phyloP scores from a whole-genome alignment of 2,113 vertebrate genomes.

The Craseonycteris thonglongyai region DNA sequence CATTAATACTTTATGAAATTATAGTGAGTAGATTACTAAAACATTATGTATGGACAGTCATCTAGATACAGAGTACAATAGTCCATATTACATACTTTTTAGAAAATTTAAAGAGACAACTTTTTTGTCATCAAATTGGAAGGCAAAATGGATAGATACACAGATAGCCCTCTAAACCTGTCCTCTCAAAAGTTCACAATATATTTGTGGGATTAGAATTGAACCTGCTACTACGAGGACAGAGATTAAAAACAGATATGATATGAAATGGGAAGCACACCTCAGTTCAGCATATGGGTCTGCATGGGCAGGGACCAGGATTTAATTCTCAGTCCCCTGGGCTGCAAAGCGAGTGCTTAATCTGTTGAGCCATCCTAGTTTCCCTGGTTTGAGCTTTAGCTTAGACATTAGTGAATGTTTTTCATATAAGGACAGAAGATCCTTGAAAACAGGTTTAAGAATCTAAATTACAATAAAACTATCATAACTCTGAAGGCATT shows the following conservation, averaged over 20 bases:
- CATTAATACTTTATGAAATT: neutral
- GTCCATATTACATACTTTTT: neutral
- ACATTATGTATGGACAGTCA: neutral
- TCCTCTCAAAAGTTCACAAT: neutral
- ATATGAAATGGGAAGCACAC: too few species aligned
- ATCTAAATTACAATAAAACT: constrained; percentile 19
- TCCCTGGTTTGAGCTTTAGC: too few species aligned
- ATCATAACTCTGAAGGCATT: neutral
- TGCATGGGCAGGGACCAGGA: too few species aligned
- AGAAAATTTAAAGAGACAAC: neutral
- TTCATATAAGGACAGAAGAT: too few species aligned
- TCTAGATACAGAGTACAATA: neutral
- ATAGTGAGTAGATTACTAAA: neutral
- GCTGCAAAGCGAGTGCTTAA: too few species aligned
- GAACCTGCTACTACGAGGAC: neutral
- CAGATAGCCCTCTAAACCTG: neutral
- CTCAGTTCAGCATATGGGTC: too few species aligned
- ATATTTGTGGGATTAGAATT: constrained; percentile 9
- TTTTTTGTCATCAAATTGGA: neutral
- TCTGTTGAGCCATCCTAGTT: too few species aligned
- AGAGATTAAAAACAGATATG: neutral
- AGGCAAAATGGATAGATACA: neutral
- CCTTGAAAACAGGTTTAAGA: constrained; percentile 20
- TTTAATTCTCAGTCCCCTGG: too few species aligned
- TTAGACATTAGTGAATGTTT: too few species aligned